Evolutionary conservation across 92 coral and sea anemone species (phyloP).

Genomic region (Porites divaricata): DNA sequence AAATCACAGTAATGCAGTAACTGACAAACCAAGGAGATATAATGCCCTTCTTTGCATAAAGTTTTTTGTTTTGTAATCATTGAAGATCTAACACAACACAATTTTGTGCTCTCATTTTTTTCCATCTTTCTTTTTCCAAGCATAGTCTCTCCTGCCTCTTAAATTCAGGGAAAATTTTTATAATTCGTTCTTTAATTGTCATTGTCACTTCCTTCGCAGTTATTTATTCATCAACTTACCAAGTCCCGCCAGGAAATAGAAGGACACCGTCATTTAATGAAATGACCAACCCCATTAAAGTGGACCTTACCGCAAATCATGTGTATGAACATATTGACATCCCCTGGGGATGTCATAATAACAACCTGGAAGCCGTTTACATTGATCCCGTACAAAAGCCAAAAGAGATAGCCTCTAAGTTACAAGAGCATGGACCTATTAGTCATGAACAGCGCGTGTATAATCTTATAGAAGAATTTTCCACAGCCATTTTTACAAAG

Average conservation of each 20-base stretch:
- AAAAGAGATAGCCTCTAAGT: not conserved
- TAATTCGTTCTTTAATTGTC: not conserved
- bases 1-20: too few relatives aligned
- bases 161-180: not conserved
- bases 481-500: not conserved
- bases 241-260: conserved; percentile 1
- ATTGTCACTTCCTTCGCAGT: not conserved
- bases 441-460: conserved; percentile 36
- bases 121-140: too few relatives aligned
- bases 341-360: too few relatives aligned
- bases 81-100: too few relatives aligned
- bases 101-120: too few relatives aligned
- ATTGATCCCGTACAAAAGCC: not conserved
- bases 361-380: not conserved
- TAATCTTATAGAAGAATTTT: conserved; percentile 20
- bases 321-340: conserved; percentile 1
- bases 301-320: not conserved
- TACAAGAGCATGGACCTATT: conserved; percentile 6
- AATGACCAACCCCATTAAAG: conserved; percentile 10
- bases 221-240: conserved; percentile 22
- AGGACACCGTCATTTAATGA: conserved; percentile 11
- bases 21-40: too few relatives aligned
- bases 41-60: too few relatives aligned
- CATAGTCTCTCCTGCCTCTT: too few relatives aligned
- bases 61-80: too few relatives aligned